These are phyloP conservation scores for Synanthedon formicaeformis DNA, from an alignment of 2,888 invertebrate species.

Conservation along the genomic window DNA sequence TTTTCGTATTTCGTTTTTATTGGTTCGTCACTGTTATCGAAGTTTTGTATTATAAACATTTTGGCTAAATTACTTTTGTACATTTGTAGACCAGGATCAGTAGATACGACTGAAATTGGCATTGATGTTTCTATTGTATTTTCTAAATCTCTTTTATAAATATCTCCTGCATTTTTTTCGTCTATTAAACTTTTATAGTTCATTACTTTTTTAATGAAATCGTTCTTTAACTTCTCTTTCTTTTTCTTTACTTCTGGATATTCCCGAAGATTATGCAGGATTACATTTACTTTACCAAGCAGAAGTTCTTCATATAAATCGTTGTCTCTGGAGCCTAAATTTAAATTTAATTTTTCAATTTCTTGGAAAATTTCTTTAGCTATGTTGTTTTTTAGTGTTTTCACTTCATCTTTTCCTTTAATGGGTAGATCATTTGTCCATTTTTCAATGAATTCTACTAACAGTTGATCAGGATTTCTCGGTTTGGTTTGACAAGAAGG, in stretches of 20 bases:
- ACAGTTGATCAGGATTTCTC: constrained; percentile 14
- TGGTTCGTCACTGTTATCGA: constrained; percentile 31
- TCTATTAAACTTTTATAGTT: constrained; percentile 23
- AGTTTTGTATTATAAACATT: constrained; percentile 42
- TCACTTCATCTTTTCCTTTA: constrained; percentile 11
- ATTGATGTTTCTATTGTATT: constrained; percentile 33
- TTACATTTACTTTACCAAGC: constrained; percentile 26
- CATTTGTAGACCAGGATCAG: constrained; percentile 38
- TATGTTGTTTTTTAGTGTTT: constrained; percentile 22
- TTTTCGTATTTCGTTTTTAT: constrained; percentile 30
- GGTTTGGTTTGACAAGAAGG: not conserved
- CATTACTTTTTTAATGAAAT: constrained; percentile 24
- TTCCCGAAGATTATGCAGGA: constrained; percentile 24
- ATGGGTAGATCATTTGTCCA: constrained; percentile 38
- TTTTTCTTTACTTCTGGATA: constrained; percentile 16
- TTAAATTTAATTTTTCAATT: constrained; percentile 30
- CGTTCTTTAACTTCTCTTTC: constrained; percentile 20
- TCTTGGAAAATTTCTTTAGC: constrained; percentile 33
- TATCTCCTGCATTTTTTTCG: constrained; percentile 25
- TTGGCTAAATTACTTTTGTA: constrained; percentile 37
- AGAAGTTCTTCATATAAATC: constrained; percentile 26
- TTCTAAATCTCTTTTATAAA: constrained; percentile 34
- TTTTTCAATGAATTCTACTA: constrained; percentile 33
- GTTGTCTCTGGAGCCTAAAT: constrained; percentile 26
- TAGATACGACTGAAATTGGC: constrained; percentile 21